Base-by-base conservation (phyloP, 2,888 invertebrate species). In the Ornithoptera priamus region DNA sequence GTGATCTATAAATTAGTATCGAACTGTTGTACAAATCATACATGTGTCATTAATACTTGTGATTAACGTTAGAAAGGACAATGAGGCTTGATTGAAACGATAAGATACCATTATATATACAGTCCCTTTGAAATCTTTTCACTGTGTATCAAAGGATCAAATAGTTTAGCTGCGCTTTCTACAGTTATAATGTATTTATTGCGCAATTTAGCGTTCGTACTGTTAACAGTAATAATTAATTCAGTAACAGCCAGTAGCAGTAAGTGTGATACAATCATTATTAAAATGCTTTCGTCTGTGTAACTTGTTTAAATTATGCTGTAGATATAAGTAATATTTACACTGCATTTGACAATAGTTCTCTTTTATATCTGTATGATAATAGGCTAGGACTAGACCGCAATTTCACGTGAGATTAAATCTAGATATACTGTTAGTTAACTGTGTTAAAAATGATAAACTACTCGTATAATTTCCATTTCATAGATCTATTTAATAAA, bases 241-340 rank as follows among this genome's bases (percentile, higher is more conserved):
- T 60, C 72, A 68, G 73, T 63, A 24, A 66, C 68, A 4, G 69
- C 75, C 4, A 66, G 72, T 56, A 75, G 75, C 67, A 78, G 78
- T 78, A 71, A 78, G 78, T 76, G 30, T 12, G 15, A 24, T 24
- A 39, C 10, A 39, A 10, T 39, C 2, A 39, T 39, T 39, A 39
- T 39, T 39, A 39, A 39, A 39, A 7, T 39, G 10, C 39, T 39
- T 39, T 1, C 0, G 10, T 39, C 10, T 10, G 10, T 39, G 8
- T 39, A 39, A 39, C 1, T 10, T 39, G 39, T 6, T 22, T 39
- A 39, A 39, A 10, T 39, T 39, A 39, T 39, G 7, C 10, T 39
- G 1, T 10, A 39, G 39, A 39, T 10, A 10, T 10, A 10, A 39
- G 39, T 39, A 10, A 39, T 39, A 39, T 10, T 39, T 7, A 39